phyloP scores from a whole-genome alignment of 2,797 vertebrate species.

The Tamandua tetradactyla region DNA sequence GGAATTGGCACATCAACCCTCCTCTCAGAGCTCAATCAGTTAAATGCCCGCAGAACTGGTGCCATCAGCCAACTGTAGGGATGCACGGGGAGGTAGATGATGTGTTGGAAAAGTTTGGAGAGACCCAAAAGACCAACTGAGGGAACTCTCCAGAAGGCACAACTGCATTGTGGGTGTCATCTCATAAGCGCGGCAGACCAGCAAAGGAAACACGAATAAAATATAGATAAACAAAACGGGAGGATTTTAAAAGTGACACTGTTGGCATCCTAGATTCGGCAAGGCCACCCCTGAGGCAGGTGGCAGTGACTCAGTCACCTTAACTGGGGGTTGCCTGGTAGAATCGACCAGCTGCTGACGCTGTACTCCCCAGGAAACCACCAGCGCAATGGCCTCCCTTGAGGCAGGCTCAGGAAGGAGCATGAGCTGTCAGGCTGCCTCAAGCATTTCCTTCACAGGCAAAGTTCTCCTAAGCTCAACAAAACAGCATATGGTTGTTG shows the following conservation, averaged over 20 bases:
- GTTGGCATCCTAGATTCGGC: rapidly evolving
- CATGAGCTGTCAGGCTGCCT: rapidly evolving
- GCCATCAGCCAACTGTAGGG: not conserved
- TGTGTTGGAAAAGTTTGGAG: not conserved
- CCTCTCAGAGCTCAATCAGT: not conserved
- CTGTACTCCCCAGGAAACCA: not conserved
- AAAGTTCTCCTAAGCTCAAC: not conserved
- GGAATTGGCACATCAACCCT: not conserved
- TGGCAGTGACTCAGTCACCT: not conserved
- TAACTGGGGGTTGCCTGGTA: not conserved
- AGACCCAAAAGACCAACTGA: not conserved
- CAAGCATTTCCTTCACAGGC: not conserved
- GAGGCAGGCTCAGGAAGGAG: not conserved
- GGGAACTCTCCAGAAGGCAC: not conserved
- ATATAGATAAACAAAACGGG: not conserved
- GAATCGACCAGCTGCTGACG: not conserved
- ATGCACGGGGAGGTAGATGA: not conserved
- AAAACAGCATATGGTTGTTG: not conserved
- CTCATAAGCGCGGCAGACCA: not conserved
- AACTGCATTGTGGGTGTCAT: rapidly evolving
- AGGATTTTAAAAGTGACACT: not conserved
- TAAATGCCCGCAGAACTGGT: not conserved
- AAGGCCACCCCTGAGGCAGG: not conserved
- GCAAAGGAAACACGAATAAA: not conserved
- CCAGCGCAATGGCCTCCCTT: rapidly evolving